Evolutionary conservation across 23 tunicate species (phyloP).

Genomic region (Clavelina lepadiformis): DNA sequence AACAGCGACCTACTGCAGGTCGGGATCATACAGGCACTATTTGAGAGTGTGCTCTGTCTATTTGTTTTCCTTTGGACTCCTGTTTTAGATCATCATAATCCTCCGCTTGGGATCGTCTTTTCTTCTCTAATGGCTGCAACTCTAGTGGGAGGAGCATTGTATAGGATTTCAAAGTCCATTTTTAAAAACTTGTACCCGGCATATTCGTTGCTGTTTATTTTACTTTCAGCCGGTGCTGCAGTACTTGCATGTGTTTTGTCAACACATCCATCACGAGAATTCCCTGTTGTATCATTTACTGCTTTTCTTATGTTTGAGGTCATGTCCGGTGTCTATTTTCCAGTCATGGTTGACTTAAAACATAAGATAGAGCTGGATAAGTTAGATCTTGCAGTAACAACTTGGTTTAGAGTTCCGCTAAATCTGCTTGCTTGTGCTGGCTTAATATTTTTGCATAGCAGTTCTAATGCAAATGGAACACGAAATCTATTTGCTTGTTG

Average conservation of each 20-base stretch:
- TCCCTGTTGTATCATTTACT: conserved; percentile 72
- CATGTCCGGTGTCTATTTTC: conserved; percentile 79
- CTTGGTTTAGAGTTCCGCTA: conserved; percentile 89
- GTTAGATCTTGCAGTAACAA: conserved; percentile 37
- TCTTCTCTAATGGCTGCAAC: conserved; percentile 88
- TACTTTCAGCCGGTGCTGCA: conserved; percentile 43
- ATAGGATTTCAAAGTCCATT: conserved; percentile 8
- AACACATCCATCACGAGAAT: conserved; percentile 74
- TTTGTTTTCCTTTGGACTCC: conserved; percentile 99
- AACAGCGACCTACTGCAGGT: conserved; percentile 39
- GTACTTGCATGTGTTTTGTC: conserved; percentile 71
- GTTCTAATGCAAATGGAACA: conserved; percentile 69
- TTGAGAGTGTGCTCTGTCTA: conserved; percentile 86
- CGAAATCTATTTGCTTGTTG: conserved; percentile 72
- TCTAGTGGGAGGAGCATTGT: conserved; percentile 47
- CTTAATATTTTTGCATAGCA: conserved; percentile 56
- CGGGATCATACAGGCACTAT: conserved; percentile 79
- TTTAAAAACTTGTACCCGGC: conserved; percentile 7
- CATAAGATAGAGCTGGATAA: conserved; percentile 37
- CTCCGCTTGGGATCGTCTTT: conserved; percentile 96
- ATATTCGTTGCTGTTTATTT: neutral
- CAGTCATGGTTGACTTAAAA: conserved; percentile 62
- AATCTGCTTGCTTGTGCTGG: conserved; percentile 82
- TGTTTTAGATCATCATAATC: conserved; percentile 90
- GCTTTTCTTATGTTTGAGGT: conserved; percentile 74